Percentiles rank a stretch among this genome's conserved stretches.
Conservation (phyloP, 1,140 invertebrate genomes). For the Sarcophaga peregrina region DNA sequence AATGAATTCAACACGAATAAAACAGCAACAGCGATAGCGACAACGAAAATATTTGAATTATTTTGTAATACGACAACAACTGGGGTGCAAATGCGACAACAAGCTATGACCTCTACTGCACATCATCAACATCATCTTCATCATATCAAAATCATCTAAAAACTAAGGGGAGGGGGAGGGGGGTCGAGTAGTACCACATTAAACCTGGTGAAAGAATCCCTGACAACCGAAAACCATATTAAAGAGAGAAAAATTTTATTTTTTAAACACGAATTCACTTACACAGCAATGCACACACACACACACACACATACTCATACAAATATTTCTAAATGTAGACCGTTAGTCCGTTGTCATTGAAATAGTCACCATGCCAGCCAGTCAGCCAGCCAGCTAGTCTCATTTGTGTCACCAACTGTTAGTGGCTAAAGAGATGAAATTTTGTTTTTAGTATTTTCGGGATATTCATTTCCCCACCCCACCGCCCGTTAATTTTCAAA, state of each 20-base stretch:
- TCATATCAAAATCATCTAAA: background rate
- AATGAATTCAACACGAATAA: background rate
- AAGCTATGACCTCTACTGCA: background rate
- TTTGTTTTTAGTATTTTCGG: too few species aligned
- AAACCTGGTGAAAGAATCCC: constrained; percentile 5
- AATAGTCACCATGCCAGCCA: too few species aligned
- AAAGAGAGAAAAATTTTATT: background rate
- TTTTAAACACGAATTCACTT: too few species aligned
- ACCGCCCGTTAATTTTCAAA: background rate
- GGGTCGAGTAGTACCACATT: too few species aligned
- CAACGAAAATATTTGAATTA: background rate
- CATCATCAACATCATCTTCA: background rate
- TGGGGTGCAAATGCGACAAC: constrained; percentile 10
- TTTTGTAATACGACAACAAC: constrained; percentile 4
- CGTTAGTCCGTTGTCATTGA: too few species aligned
- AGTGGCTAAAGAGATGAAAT: too few species aligned
- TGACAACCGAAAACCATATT: background rate
- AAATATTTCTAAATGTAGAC: too few species aligned
- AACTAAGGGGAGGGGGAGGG: background rate
- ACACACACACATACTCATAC: too few species aligned
- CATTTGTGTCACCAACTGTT: too few species aligned
- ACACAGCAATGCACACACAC: too few species aligned
- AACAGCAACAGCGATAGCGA: background rate
- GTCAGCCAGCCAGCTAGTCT: too few species aligned
- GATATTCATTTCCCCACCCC: too few species aligned